Evolutionary conservation across 64 coral and sea anemone genomes (phyloP), one percentile per base, ranked within the genome.

Genomic region (Acropora yongei): DNA sequence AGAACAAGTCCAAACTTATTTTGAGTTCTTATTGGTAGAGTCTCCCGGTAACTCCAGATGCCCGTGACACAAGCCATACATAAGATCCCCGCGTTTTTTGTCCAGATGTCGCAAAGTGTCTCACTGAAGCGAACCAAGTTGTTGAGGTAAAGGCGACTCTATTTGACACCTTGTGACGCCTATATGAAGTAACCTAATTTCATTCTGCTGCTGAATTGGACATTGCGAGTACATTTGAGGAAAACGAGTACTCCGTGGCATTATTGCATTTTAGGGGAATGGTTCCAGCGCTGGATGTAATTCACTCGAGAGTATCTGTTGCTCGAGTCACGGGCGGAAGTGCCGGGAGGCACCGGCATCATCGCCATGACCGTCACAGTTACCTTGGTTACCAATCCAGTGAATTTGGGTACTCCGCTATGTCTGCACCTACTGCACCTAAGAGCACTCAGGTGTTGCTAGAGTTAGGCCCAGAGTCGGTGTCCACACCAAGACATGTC

Each of bases 231-330:
- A 55, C 60, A 63, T 63, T 63, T 55, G 51, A 55, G 51, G 6
- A 55, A 10, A 55, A 55, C 0, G 51, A 55, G 51, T 55, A 5
- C 6, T 7, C 51, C 51, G 5, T 55, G 51, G 10, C 51, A 55
- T 83, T 58, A 49, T 41, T 49, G 13, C 17, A 6, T 61, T 93
- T 3, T 14, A 84, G 92, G 39, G 72, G 83, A 74, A 96, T 93
- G 91, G 91, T 93, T 1, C 95, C 95, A 63, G 95, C 95, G 7
- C 77, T 96, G 6, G 95, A 96, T 20, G 91, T 96, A 6, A 96
- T 96, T 68, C 91, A 89, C 68, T 91, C 95, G 0, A 88, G 95
- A 8, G 91, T 96, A 4, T 91, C 95, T 12, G 88, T 96, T 13
- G 90, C 95, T 3, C 74, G 91, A 80, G 95, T 93, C 39, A 91